Base-by-base conservation (phyloP, 2,797 vertebrate genomes). In the Chelidonichthys spinosus region DNA sequence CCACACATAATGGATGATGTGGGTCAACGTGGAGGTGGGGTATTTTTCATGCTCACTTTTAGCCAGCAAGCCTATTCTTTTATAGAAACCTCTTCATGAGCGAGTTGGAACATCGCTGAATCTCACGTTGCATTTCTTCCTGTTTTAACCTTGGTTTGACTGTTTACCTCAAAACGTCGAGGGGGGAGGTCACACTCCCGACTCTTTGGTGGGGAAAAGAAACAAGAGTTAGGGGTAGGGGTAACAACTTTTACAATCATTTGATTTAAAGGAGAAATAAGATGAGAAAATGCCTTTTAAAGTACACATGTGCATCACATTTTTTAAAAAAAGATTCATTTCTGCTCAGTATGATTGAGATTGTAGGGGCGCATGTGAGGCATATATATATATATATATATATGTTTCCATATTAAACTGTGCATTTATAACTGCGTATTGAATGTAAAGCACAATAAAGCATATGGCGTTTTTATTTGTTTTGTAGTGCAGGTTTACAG, bases 21-120 rank as follows among this genome's bases (percentile, higher is more conserved):
- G 93, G 94, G 94, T 95, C 95, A 95, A 74, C 79, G 71, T 90
- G 89, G 93, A 93, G 93, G 92, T 94, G 93, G 93, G 87, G 89
- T 91, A 95, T 95, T 95, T 94, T 95, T 95, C 94, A 95, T 95
- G 92, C 92, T 95, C 94, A 95, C 89, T 94, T 94, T 94, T 86
- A 94, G 87, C 92, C 90, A 89, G 89, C 90, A 87, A 87, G 90
- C 93, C 93, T 92, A 93, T 95, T 95, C 92, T 93, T 94, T 93
- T 92, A 92, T 90, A 92, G 90, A 87, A 93, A 25, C 76, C 84
- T 87, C 91, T 78, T 76, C 84, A 80, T 75, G 84, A 83, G 85
- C 71, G 59, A 67, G 87, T 76, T 62, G 70, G 86, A 90, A 90
- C 88, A 89, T 84, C 74, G 82, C 87, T 88, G 89, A 90, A 83